A percentile compares a stretch with the other conserved stretches of the same genome.
Evolutionary conservation across 53 echinoderm and acorn worm species (phyloP).

Genomic region (Actinopyga echinites): DNA sequence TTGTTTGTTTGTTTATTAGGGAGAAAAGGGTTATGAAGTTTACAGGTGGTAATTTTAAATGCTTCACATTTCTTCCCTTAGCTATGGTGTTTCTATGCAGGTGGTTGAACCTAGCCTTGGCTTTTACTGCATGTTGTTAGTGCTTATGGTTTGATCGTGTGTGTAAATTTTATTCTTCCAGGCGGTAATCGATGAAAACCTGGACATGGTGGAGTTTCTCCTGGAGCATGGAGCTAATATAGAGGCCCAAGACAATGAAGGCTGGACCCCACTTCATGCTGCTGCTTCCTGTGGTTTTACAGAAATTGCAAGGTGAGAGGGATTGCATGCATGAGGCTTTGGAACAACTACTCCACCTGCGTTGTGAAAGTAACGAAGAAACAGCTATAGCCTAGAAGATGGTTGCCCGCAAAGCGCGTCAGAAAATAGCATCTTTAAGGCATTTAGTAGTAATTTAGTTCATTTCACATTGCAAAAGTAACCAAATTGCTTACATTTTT

Average conservation of each 20-base stretch:
- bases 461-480: too few species aligned
- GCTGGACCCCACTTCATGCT: slow-evolving; percentile 95
- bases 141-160: neutral
- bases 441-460: too few species aligned
- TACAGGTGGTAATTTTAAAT: too few species aligned
- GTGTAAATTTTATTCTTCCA: slow-evolving; percentile 14
- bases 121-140: neutral
- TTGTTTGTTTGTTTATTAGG: too few species aligned
- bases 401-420: neutral
- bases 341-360: too few species aligned
- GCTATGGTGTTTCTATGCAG: too few species aligned
- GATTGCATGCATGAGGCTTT: neutral
- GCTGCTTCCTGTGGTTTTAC: slow-evolving; percentile 92
- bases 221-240: slow-evolving; percentile 95
- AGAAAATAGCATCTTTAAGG: too few species aligned
- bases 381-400: too few species aligned
- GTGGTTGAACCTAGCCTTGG: neutral
- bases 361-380: neutral
- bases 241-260: slow-evolving; percentile 96
- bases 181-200: slow-evolving; percentile 98
- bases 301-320: slow-evolving; percentile 90
- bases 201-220: slow-evolving; percentile 93
- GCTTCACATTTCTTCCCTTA: too few species aligned
- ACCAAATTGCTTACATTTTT: too few species aligned
- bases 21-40: too few species aligned